phyloP scores from a whole-genome alignment of 2,888 invertebrate genomes.

The Drosophila pegasa region DNA sequence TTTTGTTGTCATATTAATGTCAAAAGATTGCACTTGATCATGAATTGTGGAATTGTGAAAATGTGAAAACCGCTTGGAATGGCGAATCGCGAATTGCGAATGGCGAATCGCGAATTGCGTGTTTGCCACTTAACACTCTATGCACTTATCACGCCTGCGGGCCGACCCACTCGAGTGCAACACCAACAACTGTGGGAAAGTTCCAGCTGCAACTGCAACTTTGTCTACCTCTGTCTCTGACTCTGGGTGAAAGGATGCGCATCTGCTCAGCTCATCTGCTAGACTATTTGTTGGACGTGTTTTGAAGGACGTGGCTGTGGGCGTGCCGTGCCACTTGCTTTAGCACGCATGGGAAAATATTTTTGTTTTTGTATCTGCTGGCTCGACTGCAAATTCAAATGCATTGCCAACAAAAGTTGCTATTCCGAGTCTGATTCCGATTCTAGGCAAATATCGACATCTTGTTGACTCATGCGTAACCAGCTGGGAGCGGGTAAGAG shows the following conservation, averaged over 20 bases:
- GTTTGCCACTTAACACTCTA: slow-evolving; percentile 74
- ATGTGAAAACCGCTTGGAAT: slow-evolving; percentile 37
- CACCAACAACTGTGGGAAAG: slow-evolving; percentile 46
- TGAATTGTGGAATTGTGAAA: slow-evolving; percentile 63
- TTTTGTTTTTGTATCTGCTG: slow-evolving; percentile 13
- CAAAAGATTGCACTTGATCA: slow-evolving; percentile 81
- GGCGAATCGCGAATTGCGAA: slow-evolving; percentile 63
- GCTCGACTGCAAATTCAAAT: slow-evolving; percentile 45
- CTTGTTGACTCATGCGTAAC: slow-evolving; percentile 30
- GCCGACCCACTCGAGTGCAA: slow-evolving; percentile 42
- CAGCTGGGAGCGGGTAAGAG: slow-evolving; percentile 5
- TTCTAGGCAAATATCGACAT: slow-evolving; percentile 43
- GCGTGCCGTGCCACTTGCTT: slow-evolving; percentile 50
- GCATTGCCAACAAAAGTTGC: slow-evolving; percentile 33
- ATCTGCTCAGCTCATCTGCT: neutral
- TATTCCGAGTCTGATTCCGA: neutral
- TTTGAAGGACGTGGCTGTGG: slow-evolving; percentile 47
- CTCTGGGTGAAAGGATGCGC: slow-evolving; percentile 68
- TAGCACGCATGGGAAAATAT: slow-evolving; percentile 61
- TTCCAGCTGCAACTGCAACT: slow-evolving; percentile 20
- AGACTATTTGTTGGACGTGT: neutral
- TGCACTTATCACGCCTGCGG: slow-evolving; percentile 57
- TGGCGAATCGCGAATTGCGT: slow-evolving; percentile 61
- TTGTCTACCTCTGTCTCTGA: neutral
- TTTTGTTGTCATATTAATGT: slow-evolving; percentile 80